Base-by-base conservation (phyloP, 2,888 invertebrate genomes). In the Ichneumoninae sp. region DNA sequence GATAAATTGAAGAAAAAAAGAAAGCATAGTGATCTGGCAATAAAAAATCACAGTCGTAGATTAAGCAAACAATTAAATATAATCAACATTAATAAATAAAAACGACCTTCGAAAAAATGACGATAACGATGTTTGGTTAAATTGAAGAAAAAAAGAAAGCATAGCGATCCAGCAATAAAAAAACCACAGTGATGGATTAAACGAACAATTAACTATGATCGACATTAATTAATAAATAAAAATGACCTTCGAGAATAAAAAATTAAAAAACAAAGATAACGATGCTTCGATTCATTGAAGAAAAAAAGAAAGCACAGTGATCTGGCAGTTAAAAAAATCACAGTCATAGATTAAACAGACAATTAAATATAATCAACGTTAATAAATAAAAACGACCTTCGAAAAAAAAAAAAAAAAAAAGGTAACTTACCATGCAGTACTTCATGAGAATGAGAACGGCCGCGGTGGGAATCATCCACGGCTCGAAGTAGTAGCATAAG, bases 401-500 rank as follows among this genome's bases (percentile, higher is more conserved):
- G 40, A 40, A 40, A 40, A 40, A 40, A 40, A 10, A 40, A 10
- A 10, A 57, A 1, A 30, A 33, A 16, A 16, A 30, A 30, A 33
- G 7, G 10, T 40, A 89, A 91, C 95, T 94, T 90, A 97, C 96
- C 88, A 96, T 93, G 90, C 96, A 96, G 92, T 96, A 96, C 94
- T 97, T 95, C 86, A 97, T 94, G 90, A 99, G 98, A 83, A 99
- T 95, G 47, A 98, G 94, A 22, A 99, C 95, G 33, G 98, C 95
- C 13, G 96, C 95, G 3, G 97, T 94, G 0, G 99, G 99, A 81
- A 99, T 94, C 97, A 99, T 99, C 96, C 98, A 99, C 90, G 98
- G 97, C 94, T 99, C 97, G 92, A 99, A 98, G 94, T 98, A 98
- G 93, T 98, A 98, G 90, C 98, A 98, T 78, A 97, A 96, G 0